These are phyloP conservation scores for Pseudopleuronectes americanus DNA, from an alignment of 2,797 vertebrate genomes.

Conservation along the genomic window DNA sequence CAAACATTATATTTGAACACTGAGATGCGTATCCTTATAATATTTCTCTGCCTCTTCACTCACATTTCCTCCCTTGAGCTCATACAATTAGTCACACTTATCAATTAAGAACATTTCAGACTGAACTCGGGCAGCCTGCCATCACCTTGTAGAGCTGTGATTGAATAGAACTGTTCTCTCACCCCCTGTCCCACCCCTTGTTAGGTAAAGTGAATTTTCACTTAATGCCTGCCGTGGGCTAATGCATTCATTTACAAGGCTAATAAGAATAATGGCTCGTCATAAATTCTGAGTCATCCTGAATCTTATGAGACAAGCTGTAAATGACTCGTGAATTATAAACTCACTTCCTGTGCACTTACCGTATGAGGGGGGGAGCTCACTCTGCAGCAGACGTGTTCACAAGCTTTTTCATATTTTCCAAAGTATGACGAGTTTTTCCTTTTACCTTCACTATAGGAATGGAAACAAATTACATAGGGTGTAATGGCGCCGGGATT, in stretches of 20 bases:
- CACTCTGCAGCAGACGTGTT: slow-evolving; percentile 35
- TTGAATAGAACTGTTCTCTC: slow-evolving; percentile 71
- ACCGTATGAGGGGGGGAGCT: slow-evolving; percentile 30
- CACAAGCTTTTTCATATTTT: background rate
- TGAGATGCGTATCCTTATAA: background rate
- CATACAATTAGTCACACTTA: slow-evolving; percentile 52
- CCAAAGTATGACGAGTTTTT: background rate
- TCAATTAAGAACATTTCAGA: slow-evolving; percentile 48
- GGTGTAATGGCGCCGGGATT: background rate
- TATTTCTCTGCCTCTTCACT: slow-evolving; percentile 23
- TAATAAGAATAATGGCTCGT: slow-evolving; percentile 78
- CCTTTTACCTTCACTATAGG: background rate
- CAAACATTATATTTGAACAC: slow-evolving; percentile 21
- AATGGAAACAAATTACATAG: slow-evolving; percentile 18
- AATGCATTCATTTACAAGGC: slow-evolving; percentile 82
- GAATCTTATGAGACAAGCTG: slow-evolving; percentile 82
- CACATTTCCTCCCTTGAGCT: slow-evolving; percentile 21
- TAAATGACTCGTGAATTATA: slow-evolving; percentile 83
- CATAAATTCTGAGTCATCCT: slow-evolving; percentile 79
- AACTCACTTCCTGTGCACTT: slow-evolving; percentile 54
- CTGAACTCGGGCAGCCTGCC: slow-evolving; percentile 71
- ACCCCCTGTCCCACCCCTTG: slow-evolving; percentile 72
- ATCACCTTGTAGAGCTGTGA: slow-evolving; percentile 76
- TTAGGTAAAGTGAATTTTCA: slow-evolving; percentile 81
- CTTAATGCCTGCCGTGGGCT: slow-evolving; percentile 75